Conservation (phyloP, 2,113 vertebrate genomes). For the Tachysurus vachellii region DNA sequence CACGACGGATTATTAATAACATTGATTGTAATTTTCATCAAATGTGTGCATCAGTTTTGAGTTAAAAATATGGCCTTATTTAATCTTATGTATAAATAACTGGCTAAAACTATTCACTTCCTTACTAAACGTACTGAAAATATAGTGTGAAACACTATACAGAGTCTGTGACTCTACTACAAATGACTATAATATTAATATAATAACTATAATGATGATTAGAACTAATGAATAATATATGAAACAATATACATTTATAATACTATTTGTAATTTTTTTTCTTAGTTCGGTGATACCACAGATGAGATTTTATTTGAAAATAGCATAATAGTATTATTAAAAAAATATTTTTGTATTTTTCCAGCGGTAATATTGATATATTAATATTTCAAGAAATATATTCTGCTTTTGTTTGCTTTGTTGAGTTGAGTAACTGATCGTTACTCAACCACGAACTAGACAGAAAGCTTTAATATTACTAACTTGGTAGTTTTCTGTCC, state of each 20-base stretch:
- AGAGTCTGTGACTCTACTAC: not conserved
- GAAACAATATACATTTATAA: no score
- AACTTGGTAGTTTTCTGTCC: slow-evolving; percentile 5
- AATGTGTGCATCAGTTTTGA: not conserved
- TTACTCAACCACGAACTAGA: not conserved
- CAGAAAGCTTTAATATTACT: not conserved
- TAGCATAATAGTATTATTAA: not conserved
- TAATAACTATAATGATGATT: no score
- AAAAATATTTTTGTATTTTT: not conserved
- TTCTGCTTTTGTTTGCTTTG: not conserved
- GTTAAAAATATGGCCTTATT: not conserved
- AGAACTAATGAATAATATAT: no score
- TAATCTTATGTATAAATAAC: not conserved
- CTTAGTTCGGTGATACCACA: not conserved
- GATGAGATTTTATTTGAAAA: not conserved
- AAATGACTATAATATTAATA: not conserved
- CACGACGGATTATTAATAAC: not conserved
- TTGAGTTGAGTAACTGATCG: not conserved
- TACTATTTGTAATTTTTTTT: not conserved
- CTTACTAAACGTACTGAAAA: no score
- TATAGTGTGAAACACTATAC: no score
- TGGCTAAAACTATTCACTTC: no score
- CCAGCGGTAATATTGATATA: not conserved
- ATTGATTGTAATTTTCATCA: not conserved
- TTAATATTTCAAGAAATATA: not conserved